Percentiles rank a stretch among this genome's conserved stretches.
These are phyloP conservation scores for Caenorhabditis remanei DNA, from an alignment of 1,140 invertebrate genomes.

Conservation along the genomic window DNA sequence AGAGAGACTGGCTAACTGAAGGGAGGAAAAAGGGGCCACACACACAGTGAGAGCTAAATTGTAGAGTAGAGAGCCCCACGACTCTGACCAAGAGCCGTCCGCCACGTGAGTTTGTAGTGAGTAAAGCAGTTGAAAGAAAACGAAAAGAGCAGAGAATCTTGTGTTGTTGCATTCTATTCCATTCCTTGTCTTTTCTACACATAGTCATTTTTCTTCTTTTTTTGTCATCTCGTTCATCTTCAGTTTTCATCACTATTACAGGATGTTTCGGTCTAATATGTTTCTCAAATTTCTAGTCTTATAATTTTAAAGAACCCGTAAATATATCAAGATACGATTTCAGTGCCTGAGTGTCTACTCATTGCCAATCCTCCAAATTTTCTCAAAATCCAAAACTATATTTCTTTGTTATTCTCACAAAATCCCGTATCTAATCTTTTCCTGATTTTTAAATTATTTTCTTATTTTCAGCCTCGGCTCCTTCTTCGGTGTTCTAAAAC, in stretches of 20 bases:
- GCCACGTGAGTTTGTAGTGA: conserved; percentile 43
- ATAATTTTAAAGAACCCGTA: background rate
- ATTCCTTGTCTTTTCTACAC: background rate
- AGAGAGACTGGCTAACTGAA: conserved; percentile 12
- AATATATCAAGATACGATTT: background rate
- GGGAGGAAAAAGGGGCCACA: background rate
- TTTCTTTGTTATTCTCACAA: too few relatives aligned
- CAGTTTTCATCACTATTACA: background rate
- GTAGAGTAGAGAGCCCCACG: background rate
- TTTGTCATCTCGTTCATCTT: conserved; percentile 4
- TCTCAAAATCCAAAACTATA: background rate
- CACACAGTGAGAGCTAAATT: conserved; percentile 38
- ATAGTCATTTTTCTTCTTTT: conserved; percentile 12
- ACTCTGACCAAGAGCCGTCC: conserved; percentile 27
- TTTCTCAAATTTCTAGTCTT: background rate
- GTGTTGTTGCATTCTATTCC: conserved; percentile 12
- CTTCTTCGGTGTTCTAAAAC: conserved; percentile 47
- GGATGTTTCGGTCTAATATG: background rate
- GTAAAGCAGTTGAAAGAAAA: conserved; percentile 39
- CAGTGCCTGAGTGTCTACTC: background rate
- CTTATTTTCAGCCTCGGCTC: conserved; percentile 44
- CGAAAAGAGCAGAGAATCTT: conserved; percentile 26
- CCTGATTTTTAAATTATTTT: background rate
- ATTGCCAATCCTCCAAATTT: background rate
- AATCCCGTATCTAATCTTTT: too few relatives aligned